Conservation (phyloP, 1,140 invertebrate genomes). For the Papilio polytes region DNA sequence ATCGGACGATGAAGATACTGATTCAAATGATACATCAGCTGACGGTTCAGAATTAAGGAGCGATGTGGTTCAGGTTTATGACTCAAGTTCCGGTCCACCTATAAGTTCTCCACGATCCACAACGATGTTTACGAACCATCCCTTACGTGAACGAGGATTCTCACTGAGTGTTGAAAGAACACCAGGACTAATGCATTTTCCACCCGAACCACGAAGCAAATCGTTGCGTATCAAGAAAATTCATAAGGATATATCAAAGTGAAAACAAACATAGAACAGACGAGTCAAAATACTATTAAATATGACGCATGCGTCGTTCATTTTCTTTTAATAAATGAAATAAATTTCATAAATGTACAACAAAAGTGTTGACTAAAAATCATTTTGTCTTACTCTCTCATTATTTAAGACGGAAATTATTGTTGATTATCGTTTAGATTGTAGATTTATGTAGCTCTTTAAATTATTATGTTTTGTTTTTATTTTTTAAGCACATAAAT, state of each 20-base stretch:
- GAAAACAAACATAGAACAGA: constrained; percentile 38
- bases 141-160: constrained; percentile 60
- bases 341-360: neutral
- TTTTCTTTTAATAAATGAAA: no score
- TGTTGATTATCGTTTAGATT: neutral
- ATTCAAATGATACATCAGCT: constrained; percentile 57
- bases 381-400: neutral
- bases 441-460: neutral
- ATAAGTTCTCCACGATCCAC: constrained; percentile 51
- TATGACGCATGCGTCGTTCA: no score
- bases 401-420: neutral
- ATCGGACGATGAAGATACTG: constrained; percentile 54
- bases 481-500: neutral
- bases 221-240: constrained; percentile 66
- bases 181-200: constrained; percentile 52
- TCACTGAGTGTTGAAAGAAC: constrained; percentile 65
- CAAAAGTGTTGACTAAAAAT: neutral
- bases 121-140: constrained; percentile 49
- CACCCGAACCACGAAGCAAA: constrained; percentile 67
- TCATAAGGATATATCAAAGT: constrained; percentile 50
- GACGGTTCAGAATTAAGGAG: constrained; percentile 62
- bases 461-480: neutral
- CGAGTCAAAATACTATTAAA: constrained; percentile 1
- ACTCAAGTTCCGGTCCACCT: constrained; percentile 46
- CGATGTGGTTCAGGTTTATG: constrained; percentile 54